These are phyloP conservation scores for Pipra filicauda DNA, from an alignment of 2,113 vertebrate species.

Conservation along the genomic window DNA sequence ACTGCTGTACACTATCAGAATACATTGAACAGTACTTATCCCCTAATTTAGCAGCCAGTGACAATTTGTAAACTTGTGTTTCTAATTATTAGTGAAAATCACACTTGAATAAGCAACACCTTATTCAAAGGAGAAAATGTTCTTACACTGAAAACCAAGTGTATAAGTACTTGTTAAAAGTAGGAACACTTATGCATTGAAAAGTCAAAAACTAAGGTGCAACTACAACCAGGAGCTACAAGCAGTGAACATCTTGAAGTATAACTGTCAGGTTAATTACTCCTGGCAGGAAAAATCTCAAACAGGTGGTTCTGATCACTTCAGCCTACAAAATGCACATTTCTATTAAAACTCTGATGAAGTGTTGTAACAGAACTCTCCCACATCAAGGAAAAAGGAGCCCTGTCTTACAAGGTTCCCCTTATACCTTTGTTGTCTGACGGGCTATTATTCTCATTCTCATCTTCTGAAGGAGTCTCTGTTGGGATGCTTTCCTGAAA, in stretches of 20 bases:
- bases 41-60: not conserved
- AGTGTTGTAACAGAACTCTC: not conserved
- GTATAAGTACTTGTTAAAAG: not conserved
- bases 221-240: not conserved
- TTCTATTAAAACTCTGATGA: not conserved
- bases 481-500: constrained; percentile 74
- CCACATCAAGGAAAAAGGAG: not conserved
- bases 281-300: not conserved
- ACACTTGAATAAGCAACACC: not conserved
- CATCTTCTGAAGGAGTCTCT: constrained; percentile 73
- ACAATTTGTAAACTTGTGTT: not conserved
- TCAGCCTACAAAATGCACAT: not conserved
- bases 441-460: constrained; percentile 68
- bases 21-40: not conserved
- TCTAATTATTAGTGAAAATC: not conserved
- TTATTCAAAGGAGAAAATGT: not conserved
- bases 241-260: not conserved
- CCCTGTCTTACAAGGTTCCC: not conserved
- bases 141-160: not conserved
- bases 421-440: constrained; percentile 75
- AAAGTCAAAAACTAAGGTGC: not conserved
- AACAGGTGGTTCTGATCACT: not conserved
- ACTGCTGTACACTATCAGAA: not conserved
- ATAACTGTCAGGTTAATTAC: not conserved
- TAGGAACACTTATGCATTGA: not conserved